phyloP scores from a whole-genome alignment of 1,140 invertebrate genomes.

The Aphaenogaster ashmeadi region DNA sequence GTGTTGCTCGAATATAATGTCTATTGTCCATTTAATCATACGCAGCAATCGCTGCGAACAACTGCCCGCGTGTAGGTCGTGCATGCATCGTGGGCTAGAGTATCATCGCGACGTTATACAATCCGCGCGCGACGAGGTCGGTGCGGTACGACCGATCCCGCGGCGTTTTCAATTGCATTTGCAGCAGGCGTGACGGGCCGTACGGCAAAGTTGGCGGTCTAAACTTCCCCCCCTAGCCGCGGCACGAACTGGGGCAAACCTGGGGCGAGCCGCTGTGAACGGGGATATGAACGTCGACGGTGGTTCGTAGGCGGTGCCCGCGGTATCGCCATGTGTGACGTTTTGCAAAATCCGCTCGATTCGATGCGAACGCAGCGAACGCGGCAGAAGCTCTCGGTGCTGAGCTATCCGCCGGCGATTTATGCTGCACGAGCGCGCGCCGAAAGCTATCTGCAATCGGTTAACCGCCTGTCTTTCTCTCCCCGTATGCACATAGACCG shows the following conservation, averaged over 20 bases:
- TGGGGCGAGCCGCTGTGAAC: conserved; percentile 19
- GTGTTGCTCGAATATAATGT: conserved; percentile 39
- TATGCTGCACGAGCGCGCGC: conserved; percentile 42
- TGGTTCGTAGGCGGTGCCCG: conserved; percentile 32
- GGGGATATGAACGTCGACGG: conserved; percentile 23
- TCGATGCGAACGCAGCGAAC: conserved; percentile 36
- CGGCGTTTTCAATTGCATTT: conserved; percentile 69
- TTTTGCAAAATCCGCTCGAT: conserved; percentile 68
- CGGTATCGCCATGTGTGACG: conserved; percentile 64
- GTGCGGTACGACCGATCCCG: conserved; percentile 50
- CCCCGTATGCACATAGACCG: conserved; percentile 22
- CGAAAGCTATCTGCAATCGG: conserved; percentile 56
- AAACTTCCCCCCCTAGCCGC: conserved; percentile 36
- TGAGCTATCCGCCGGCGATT: conserved; percentile 48
- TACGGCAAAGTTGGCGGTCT: conserved; percentile 61
- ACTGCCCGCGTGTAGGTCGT: neutral
- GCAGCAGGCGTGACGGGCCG: conserved; percentile 62
- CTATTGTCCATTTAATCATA: conserved; percentile 44
- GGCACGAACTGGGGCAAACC: conserved; percentile 65
- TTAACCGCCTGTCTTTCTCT: conserved; percentile 50
- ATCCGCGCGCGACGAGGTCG: conserved; percentile 17
- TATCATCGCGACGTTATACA: conserved; percentile 46
- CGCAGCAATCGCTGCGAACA: conserved; percentile 16
- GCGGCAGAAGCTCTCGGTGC: conserved; percentile 20
- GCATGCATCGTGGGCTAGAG: neutral